Evolutionary conservation across 2,113 vertebrate species (phyloP).

Genomic region (Percina caprodes): DNA sequence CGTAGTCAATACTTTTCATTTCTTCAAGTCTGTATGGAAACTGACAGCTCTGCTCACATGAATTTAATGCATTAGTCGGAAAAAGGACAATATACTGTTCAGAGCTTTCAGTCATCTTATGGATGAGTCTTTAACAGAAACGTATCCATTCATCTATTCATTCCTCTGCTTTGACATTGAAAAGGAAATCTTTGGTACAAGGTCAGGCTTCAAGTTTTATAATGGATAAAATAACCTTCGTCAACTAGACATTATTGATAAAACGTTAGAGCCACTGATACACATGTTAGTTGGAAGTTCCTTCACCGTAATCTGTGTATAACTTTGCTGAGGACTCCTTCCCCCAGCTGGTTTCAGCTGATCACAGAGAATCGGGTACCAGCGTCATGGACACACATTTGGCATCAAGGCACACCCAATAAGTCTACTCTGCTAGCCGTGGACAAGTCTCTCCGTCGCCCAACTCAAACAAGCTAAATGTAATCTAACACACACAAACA

Average conservation of each 20-base stretch:
- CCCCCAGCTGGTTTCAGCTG: slow-evolving; percentile 59
- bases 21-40: slow-evolving; percentile 18
- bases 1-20: slow-evolving; percentile 20
- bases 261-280: slow-evolving; percentile 56
- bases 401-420: no score
- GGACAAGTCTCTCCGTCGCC: no score
- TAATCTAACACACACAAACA: no score
- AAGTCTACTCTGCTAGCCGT: no score
- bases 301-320: slow-evolving; percentile 43
- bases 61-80: slow-evolving; percentile 22
- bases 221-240: slow-evolving; percentile 37
- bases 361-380: slow-evolving; percentile 47
- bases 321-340: slow-evolving; percentile 19
- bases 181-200: slow-evolving; percentile 20
- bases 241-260: slow-evolving; percentile 60
- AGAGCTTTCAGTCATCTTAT: neutral
- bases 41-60: slow-evolving; percentile 6
- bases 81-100: slow-evolving; percentile 13
- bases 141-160: neutral
- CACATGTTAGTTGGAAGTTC: slow-evolving; percentile 54
- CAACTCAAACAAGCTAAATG: no score
- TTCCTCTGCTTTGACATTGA: neutral
- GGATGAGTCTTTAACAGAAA: neutral
- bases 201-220: slow-evolving; percentile 28
- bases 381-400: no score